These are phyloP conservation scores for Acanthiza pusilla DNA, from an alignment of 2,797 vertebrate species.

Conservation along the genomic window DNA sequence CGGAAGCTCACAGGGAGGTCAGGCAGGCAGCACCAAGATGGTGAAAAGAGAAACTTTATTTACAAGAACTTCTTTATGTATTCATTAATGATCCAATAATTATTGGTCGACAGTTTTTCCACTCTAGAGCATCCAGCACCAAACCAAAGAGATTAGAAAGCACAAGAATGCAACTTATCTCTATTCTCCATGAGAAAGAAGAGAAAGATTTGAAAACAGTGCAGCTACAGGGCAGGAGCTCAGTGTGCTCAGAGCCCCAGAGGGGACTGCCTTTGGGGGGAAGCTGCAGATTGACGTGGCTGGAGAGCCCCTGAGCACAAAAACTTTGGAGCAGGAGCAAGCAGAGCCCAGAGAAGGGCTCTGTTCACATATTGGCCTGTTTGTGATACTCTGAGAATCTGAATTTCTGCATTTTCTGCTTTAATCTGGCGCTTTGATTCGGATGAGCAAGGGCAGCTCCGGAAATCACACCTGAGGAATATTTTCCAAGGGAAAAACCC, in stretches of 20 bases:
- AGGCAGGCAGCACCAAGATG: no score
- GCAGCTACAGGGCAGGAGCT: neutral
- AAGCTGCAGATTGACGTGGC: fast-evolving
- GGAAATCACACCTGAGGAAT: neutral
- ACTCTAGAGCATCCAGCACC: no score
- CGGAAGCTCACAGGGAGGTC: no score
- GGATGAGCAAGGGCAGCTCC: neutral
- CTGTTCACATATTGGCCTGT: fast-evolving
- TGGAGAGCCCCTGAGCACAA: neutral
- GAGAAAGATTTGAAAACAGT: no score
- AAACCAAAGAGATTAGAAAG: no score
- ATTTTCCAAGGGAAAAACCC: neutral
- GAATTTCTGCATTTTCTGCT: neutral
- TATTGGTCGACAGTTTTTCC: no score
- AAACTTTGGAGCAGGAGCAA: neutral
- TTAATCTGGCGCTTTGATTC: neutral
- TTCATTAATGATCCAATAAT: no score
- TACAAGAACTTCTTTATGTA: no score
- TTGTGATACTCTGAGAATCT: neutral
- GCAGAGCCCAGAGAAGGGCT: neutral
- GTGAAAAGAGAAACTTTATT: no score
- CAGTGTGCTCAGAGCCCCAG: fast-evolving
- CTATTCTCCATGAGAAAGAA: no score
- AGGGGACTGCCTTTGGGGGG: neutral
- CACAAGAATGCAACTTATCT: no score